Base-by-base conservation (phyloP, 53 echinoderm and acorn worm species). In the Apostichopus leukothele region DNA sequence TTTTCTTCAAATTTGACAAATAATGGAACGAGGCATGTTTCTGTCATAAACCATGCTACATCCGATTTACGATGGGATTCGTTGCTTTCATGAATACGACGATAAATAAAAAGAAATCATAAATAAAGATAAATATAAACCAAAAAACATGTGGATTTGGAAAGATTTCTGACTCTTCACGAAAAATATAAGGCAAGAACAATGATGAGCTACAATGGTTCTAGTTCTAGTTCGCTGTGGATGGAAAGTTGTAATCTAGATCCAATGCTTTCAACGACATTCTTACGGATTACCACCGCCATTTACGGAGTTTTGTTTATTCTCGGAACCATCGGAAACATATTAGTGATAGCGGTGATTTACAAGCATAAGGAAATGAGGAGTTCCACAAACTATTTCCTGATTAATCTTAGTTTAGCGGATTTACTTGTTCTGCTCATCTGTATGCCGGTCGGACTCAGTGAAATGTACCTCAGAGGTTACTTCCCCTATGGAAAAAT, bases 371-470 rank as follows among this genome's bases (percentile, higher is more conserved):
- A 86, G n/a, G 98, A 98, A 54, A 98, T 98, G 98, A 78, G 98
- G 55, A 95, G 91, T 52, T 98, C 98, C 10, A 98, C 98, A 76
- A 98, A 98, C 73, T 98, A 95, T 89, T 98, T 96, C 67, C 89
- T 98, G 60, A 90, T 97, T 8, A 97, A 97, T 54, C 89, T 97
- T 5, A 95, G 97, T 83, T 79, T 97, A 7, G 98, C 98, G 1
- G 98, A 98, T 78, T 90, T 98, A 86, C 68, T 98, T 88, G 94
- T 95, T n/a, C 90, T 98, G 0, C 39, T 95, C 23, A 93, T 98
- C 61, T 98, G 98, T 63, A 94, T 98, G 91, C 98, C 98, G 7
- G 91, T 90, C 1, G 90, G 94, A 1, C 76, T 95, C 66, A 83
- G 94, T 75, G 98, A 95, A 59, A 88, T 93, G 18, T 93, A 92